Percentiles rank a stretch among this genome's conserved stretches.
These are phyloP conservation scores for Allophyes oxyacanthae DNA, from an alignment of 2,888 invertebrate genomes.

Conservation along the genomic window DNA sequence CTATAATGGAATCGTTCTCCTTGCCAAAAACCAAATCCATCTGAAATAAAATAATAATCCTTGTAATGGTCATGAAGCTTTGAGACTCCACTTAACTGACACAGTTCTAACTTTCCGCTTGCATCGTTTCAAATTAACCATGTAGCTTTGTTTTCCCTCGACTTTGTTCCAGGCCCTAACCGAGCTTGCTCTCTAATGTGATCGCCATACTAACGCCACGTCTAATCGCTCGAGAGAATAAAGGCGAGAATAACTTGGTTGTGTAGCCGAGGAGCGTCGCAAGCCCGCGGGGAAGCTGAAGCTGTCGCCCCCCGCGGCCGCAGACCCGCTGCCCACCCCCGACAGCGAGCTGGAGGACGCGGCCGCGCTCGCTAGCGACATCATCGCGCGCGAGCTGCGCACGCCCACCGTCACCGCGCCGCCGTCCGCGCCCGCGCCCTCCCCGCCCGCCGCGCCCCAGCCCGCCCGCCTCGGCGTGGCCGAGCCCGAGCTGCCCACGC, in stretches of 20 bases:
- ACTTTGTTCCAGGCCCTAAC: conserved; percentile 90
- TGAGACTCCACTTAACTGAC: conserved; percentile 74
- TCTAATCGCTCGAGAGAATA: conserved; percentile 85
- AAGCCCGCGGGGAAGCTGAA: conserved; percentile 83
- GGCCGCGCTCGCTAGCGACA: conserved; percentile 82
- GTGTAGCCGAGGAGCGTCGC: conserved; percentile 88
- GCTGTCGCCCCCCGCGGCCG: conserved; percentile 77
- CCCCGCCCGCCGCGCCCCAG: conserved; percentile 51
- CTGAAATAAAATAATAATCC: conserved; percentile 76
- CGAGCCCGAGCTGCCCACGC: conserved; percentile 82
- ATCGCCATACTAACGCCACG: conserved; percentile 88
- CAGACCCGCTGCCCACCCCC: conserved; percentile 83
- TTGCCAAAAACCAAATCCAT: conserved; percentile 32
- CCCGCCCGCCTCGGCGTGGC: conserved; percentile 69
- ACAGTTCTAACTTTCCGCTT: conserved; percentile 82
- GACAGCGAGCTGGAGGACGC: conserved; percentile 88
- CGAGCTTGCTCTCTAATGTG: conserved; percentile 90
- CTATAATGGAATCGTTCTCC: conserved; percentile 23
- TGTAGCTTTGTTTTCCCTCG: conserved; percentile 87
- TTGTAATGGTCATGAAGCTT: conserved; percentile 79
- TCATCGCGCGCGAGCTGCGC: conserved; percentile 84
- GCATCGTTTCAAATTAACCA: conserved; percentile 85
- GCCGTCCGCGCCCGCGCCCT: conserved; percentile 65
- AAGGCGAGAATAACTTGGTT: conserved; percentile 84
- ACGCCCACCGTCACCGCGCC: conserved; percentile 74